phyloP scores from a whole-genome alignment of 2,888 invertebrate genomes.

The Ennomos erosarius region DNA sequence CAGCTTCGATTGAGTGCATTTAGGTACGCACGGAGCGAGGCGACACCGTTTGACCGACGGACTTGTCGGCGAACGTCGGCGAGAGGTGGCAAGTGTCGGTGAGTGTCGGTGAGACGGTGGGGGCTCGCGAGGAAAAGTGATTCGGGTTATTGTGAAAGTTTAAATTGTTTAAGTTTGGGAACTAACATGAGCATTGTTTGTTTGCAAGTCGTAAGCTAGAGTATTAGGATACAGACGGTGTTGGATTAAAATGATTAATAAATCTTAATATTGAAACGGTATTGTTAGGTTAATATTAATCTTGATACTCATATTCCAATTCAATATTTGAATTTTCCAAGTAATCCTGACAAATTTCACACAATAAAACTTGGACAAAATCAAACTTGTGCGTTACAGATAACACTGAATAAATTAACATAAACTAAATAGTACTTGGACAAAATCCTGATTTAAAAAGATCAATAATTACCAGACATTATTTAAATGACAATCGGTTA shows the following conservation, averaged over 20 bases:
- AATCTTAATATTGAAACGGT: too few relatives aligned
- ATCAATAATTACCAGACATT: too few relatives aligned
- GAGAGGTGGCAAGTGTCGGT: background rate
- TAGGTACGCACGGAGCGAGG: slow-evolving; percentile 49
- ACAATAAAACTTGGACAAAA: too few relatives aligned
- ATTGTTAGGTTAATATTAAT: too few relatives aligned
- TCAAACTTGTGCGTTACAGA: too few relatives aligned
- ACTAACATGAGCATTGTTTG: slow-evolving; percentile 24
- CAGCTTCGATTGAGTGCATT: slow-evolving; percentile 63
- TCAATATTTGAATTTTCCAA: too few relatives aligned
- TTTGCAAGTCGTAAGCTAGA: slow-evolving; percentile 14
- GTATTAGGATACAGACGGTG: slow-evolving; percentile 4
- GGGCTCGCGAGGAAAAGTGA: slow-evolving; percentile 7
- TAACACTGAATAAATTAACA: too few relatives aligned
- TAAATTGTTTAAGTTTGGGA: slow-evolving; percentile 26
- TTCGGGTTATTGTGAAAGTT: slow-evolving; percentile 34
- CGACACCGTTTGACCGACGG: slow-evolving; percentile 51
- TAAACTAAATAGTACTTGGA: too few relatives aligned
- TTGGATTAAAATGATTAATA: background rate
- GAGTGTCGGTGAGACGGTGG: background rate
- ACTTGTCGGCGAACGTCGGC: slow-evolving; percentile 26
- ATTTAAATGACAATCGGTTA: too few relatives aligned
- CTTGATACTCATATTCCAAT: too few relatives aligned
- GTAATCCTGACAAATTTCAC: too few relatives aligned
- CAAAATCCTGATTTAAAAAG: too few relatives aligned